These are phyloP conservation scores for Euwallacea fornicatus DNA, from an alignment of 1,140 invertebrate genomes.

Conservation along the genomic window DNA sequence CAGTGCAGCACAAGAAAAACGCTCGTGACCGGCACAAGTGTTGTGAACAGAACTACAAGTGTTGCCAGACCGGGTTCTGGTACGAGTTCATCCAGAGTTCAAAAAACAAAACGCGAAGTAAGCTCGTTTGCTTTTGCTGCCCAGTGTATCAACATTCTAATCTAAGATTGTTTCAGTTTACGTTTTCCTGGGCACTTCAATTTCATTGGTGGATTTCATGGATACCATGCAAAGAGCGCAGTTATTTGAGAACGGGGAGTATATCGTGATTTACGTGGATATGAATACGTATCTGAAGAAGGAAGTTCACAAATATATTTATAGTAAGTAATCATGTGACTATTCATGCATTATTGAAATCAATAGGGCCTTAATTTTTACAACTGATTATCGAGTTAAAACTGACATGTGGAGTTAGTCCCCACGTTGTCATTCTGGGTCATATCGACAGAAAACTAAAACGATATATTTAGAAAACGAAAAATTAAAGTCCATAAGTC, in stretches of 20 bases:
- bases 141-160: background rate
- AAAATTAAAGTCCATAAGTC: too few relatives aligned
- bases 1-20: slow-evolving; percentile 71
- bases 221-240: slow-evolving; percentile 83
- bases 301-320: slow-evolving; percentile 83
- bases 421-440: too few relatives aligned
- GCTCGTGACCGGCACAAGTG: slow-evolving; percentile 73
- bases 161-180: slow-evolving; percentile 72
- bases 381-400: background rate
- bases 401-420: too few relatives aligned
- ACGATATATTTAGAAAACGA: too few relatives aligned
- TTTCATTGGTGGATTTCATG: slow-evolving; percentile 86
- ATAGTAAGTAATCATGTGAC: slow-evolving; percentile 66
- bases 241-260: slow-evolving; percentile 87
- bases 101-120: slow-evolving; percentile 85
- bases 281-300: slow-evolving; percentile 79
- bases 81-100: slow-evolving; percentile 86
- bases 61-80: slow-evolving; percentile 77
- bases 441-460: too few relatives aligned
- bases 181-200: slow-evolving; percentile 82
- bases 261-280: slow-evolving; percentile 94
- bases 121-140: slow-evolving; percentile 50
- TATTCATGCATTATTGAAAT: slow-evolving; percentile 1
- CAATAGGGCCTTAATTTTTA: background rate
- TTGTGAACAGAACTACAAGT: slow-evolving; percentile 70